Evolutionary conservation across 2,797 vertebrate genomes (phyloP).

Genomic region (Rhyacichthys aspro): DNA sequence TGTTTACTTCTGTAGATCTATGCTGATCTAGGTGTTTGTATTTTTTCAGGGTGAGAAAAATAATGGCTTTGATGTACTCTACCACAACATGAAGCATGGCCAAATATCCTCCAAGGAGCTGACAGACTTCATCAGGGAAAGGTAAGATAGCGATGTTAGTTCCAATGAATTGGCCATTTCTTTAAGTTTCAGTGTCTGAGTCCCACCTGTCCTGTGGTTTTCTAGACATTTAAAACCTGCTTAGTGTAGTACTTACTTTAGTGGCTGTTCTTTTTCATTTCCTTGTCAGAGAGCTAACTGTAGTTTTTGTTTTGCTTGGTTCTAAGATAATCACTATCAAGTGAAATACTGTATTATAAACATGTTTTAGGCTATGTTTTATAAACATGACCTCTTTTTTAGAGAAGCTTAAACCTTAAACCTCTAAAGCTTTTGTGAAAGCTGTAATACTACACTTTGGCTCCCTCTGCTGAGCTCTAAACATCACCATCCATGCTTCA

Average conservation of each 20-base stretch:
- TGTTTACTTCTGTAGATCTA: neutral
- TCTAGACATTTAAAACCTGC: slow-evolving; percentile 10
- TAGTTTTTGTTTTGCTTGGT: too few relatives aligned
- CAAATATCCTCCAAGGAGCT: slow-evolving; percentile 97
- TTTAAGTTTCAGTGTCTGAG: too few relatives aligned
- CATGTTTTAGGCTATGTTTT: too few relatives aligned
- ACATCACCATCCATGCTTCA: neutral
- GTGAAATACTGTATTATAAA: too few relatives aligned
- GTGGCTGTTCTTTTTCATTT: too few relatives aligned
- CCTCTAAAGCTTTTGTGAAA: neutral
- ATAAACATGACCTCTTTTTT: too few relatives aligned
- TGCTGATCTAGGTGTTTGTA: slow-evolving; percentile 30
- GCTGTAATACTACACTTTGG: neutral
- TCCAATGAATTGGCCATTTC: neutral
- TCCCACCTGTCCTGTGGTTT: slow-evolving; percentile 16
- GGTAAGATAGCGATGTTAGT: slow-evolving; percentile 77
- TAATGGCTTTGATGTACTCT: slow-evolving; percentile 96
- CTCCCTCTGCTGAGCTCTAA: neutral
- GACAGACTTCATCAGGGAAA: slow-evolving; percentile 97
- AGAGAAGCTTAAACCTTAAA: neutral
- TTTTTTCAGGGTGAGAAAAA: slow-evolving; percentile 92
- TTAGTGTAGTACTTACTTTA: neutral
- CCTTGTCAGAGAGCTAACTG: too few relatives aligned
- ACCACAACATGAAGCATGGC: slow-evolving; percentile 99
- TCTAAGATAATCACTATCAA: too few relatives aligned